Conservation (phyloP, 2,888 invertebrate genomes). For the Lasioglossum oenotherae region DNA sequence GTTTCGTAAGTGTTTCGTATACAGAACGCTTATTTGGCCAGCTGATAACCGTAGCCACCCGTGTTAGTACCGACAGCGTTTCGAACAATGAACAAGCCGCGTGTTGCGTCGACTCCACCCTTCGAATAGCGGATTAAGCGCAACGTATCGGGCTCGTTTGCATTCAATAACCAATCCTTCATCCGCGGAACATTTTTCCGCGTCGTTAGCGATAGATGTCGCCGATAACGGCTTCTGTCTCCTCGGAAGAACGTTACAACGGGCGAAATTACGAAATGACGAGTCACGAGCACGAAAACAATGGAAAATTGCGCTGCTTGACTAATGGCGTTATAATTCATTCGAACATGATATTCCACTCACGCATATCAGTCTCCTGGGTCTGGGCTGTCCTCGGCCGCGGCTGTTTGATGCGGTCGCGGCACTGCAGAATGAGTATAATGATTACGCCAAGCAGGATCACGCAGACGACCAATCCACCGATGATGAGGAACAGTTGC, state of each 20-base stretch:
- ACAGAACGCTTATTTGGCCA: not conserved
- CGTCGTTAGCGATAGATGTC: slow-evolving; percentile 40
- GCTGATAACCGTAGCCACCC: too few species aligned
- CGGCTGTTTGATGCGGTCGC: slow-evolving; percentile 83
- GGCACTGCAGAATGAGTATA: slow-evolving; percentile 93
- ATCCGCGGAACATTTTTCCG: slow-evolving; percentile 28
- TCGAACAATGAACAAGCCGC: slow-evolving; percentile 16
- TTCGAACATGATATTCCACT: slow-evolving; percentile 75
- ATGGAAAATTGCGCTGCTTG: slow-evolving; percentile 31
- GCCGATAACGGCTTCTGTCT: slow-evolving; percentile 26
- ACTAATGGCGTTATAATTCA: slow-evolving; percentile 51
- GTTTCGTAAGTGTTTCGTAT: not conserved
- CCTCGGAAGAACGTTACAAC: not conserved
- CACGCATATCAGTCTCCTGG: slow-evolving; percentile 83
- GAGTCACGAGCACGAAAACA: slow-evolving; percentile 36
- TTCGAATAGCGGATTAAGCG: not conserved
- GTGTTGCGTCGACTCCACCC: slow-evolving; percentile 28
- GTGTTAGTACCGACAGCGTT: not conserved
- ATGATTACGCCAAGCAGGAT: slow-evolving; percentile 93
- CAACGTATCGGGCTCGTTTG: slow-evolving; percentile 38
- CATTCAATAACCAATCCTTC: slow-evolving; percentile 52
- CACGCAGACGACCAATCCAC: slow-evolving; percentile 94
- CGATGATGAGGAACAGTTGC: slow-evolving; percentile 88
- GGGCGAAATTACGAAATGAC: slow-evolving; percentile 35
- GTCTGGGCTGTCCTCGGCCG: slow-evolving; percentile 80